Conservation (phyloP, 2,888 invertebrate genomes). For the Dione vanillae region DNA sequence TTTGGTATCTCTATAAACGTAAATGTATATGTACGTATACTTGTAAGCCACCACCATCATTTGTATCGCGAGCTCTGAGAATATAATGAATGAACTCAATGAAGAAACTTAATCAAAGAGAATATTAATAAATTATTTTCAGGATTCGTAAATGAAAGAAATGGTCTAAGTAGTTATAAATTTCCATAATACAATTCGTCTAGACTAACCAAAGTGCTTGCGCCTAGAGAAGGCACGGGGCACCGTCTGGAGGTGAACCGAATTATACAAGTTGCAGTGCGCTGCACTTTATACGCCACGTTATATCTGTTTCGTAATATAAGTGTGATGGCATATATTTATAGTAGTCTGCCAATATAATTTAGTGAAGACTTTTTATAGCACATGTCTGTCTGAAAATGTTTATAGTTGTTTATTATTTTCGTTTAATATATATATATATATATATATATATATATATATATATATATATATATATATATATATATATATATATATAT, state of each 20-base stretch:
- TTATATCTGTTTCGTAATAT: constrained; percentile 36
- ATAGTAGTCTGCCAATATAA: background rate
- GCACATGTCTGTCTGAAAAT: background rate
- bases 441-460: too few relatives aligned
- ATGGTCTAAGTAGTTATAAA: constrained; percentile 62
- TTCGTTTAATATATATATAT: background rate
- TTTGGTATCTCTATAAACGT: too few relatives aligned
- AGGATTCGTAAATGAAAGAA: constrained; percentile 28
- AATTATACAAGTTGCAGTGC: constrained; percentile 50
- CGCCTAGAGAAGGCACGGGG: constrained; percentile 59
- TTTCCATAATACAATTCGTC: constrained; percentile 83
- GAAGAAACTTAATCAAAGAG: background rate
- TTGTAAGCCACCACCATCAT: too few relatives aligned
- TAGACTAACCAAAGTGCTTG: constrained; percentile 75
- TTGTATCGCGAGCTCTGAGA: too few relatives aligned
- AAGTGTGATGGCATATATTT: constrained; percentile 6
- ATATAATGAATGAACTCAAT: background rate
- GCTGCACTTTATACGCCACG: constrained; percentile 46
- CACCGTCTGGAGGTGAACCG: constrained; percentile 73
- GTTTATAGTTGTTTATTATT: background rate
- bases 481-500: too few relatives aligned
- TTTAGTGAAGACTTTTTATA: background rate
- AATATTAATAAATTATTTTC: constrained; percentile 21
- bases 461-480: too few relatives aligned
- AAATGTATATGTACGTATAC: too few relatives aligned